Percentiles rank a stretch among this genome's conserved stretches.
Evolutionary conservation across 2,797 vertebrate genomes (phyloP).

Genomic region (Pipistrellus kuhlii): DNA sequence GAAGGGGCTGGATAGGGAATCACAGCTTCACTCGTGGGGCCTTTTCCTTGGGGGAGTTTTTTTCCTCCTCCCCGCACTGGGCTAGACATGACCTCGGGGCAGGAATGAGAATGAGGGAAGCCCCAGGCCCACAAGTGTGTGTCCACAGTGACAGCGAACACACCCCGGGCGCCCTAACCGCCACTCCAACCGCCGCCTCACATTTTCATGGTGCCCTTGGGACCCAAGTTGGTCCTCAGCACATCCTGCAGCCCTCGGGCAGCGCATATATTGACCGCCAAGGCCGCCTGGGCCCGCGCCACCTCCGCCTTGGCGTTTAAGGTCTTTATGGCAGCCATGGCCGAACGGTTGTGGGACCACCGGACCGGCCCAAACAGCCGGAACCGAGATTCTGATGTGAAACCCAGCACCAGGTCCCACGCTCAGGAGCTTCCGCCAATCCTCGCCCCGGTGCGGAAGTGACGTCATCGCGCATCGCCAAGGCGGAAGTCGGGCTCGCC

Average conservation of each 20-base stretch:
- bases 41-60: neutral
- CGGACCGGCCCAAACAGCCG: accelerated
- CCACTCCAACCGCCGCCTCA: slow-evolving; percentile 85
- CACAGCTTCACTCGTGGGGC: neutral
- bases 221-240: slow-evolving; percentile 91
- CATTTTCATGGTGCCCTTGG: slow-evolving; percentile 96
- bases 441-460: neutral
- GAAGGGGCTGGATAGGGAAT: accelerated
- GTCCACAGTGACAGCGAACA: neutral
- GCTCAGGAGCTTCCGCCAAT: slow-evolving; percentile 35
- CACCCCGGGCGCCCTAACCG: neutral
- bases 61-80: neutral
- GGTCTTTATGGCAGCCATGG: slow-evolving; percentile 90
- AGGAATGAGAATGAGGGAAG: neutral
- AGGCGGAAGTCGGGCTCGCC: neutral
- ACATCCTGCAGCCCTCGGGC: slow-evolving; percentile 93
- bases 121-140: neutral
- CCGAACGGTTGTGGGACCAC: accelerated
- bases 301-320: slow-evolving; percentile 93
- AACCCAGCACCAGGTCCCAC: neutral
- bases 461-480: slow-evolving; percentile 32
- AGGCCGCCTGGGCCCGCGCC: slow-evolving; percentile 90
- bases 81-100: neutral
- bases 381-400: accelerated
- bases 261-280: slow-evolving; percentile 93